Conservation (phyloP, 2,888 invertebrate genomes). For the Ashinkailepas kermadecensis region DNA sequence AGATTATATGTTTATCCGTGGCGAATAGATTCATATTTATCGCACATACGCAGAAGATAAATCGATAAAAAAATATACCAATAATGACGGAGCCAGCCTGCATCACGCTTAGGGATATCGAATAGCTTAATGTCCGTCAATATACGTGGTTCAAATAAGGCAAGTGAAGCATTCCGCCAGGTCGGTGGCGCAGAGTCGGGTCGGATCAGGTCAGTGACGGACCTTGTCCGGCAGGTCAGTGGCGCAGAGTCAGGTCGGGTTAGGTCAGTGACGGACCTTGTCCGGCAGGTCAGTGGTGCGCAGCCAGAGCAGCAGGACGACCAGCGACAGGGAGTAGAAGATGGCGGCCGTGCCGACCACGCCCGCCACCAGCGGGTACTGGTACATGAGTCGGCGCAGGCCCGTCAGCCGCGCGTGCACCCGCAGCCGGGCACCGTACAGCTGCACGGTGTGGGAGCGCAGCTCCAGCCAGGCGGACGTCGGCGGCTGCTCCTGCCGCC, state of each 20-base stretch:
- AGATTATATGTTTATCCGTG: too few species aligned
- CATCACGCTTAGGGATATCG: too few species aligned
- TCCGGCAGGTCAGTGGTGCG: neutral
- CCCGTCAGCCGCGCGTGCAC: conserved; percentile 9
- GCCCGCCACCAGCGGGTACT: neutral
- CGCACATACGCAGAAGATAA: too few species aligned
- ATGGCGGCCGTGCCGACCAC: conserved; percentile 6
- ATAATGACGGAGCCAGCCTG: too few species aligned
- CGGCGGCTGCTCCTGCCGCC: neutral
- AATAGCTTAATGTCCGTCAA: too few species aligned
- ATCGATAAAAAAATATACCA: too few species aligned
- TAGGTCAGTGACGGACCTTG: neutral
- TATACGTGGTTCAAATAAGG: too few species aligned
- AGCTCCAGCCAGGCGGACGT: neutral
- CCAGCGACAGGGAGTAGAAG: neutral
- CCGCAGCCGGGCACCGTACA: conserved; percentile 10
- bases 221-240: neutral
- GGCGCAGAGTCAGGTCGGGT: neutral
- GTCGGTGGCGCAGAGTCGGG: too few species aligned
- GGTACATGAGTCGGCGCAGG: conserved; percentile 17
- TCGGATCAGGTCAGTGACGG: too few species aligned
- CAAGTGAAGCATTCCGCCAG: too few species aligned
- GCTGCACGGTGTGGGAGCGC: conserved; percentile 3
- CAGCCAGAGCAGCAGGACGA: conserved; percentile 13
- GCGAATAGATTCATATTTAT: too few species aligned